Evolutionary conservation across 2,113 vertebrate genomes (phyloP).

Genomic region (Nansenia antarctica): DNA sequence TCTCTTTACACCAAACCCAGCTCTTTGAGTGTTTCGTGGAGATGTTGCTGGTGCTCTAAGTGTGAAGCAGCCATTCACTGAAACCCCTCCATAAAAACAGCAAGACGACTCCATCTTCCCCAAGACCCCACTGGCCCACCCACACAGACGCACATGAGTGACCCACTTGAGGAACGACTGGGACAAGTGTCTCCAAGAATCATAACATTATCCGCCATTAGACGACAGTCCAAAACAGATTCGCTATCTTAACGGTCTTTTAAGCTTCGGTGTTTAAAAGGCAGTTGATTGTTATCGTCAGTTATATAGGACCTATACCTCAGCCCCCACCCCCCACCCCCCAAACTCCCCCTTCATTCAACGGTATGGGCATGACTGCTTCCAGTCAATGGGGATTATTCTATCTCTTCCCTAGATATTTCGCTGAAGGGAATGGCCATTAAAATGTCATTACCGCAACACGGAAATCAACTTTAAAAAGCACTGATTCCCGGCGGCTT

Average conservation of each 20-base stretch:
- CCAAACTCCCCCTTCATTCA: constrained; percentile 30
- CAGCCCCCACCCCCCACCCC: constrained; percentile 13
- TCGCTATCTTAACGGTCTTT: constrained; percentile 50
- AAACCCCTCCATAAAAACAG: constrained; percentile 22
- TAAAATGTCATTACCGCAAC: constrained; percentile 72
- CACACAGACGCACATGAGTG: constrained; percentile 6
- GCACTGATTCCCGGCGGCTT: constrained; percentile 61
- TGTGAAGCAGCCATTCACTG: constrained; percentile 28
- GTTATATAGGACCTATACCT: constrained; percentile 31
- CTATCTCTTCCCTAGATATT: constrained; percentile 58
- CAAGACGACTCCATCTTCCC: not conserved
- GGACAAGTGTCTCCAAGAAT: constrained; percentile 13
- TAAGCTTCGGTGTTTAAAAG: constrained; percentile 56
- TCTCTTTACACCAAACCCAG: not conserved
- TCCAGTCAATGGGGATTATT: constrained; percentile 44
- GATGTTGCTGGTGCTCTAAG: not conserved
- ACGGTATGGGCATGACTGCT: constrained; percentile 60
- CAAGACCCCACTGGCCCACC: not conserved
- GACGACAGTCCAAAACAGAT: constrained; percentile 47
- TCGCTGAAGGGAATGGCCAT: constrained; percentile 68
- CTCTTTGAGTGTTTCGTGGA: constrained; percentile 18
- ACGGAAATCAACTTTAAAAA: constrained; percentile 66
- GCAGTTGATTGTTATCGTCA: constrained; percentile 55
- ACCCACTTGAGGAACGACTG: constrained; percentile 8
- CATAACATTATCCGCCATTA: constrained; percentile 19